Percentiles rank a stretch among this genome's conserved stretches.
These are phyloP conservation scores for Caranx ignobilis DNA, from an alignment of 2,113 vertebrate species.

Conservation along the genomic window DNA sequence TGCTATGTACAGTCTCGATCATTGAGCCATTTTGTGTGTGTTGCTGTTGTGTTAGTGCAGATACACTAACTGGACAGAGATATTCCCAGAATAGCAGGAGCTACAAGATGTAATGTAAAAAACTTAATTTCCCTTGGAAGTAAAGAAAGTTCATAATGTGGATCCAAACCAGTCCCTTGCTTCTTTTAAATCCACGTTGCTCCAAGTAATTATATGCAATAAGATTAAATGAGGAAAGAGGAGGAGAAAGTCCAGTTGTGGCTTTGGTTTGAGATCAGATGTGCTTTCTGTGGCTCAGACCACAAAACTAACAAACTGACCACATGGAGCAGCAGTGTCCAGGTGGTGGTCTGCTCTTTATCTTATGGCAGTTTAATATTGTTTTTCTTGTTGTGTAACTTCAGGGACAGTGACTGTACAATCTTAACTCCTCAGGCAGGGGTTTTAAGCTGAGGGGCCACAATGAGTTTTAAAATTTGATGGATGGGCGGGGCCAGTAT, in stretches of 20 bases:
- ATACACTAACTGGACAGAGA: background rate
- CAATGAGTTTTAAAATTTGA: too few relatives aligned
- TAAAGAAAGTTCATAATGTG: background rate
- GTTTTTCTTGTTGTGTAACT: too few relatives aligned
- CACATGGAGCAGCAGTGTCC: background rate
- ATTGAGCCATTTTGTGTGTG: background rate
- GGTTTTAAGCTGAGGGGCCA: too few relatives aligned
- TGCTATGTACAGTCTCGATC: background rate
- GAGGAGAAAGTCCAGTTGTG: background rate
- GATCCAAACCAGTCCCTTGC: background rate
- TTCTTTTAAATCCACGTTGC: conserved; percentile 12
- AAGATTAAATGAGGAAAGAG: background rate
- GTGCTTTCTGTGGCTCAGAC: background rate
- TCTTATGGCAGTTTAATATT: too few relatives aligned
- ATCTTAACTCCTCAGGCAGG: too few relatives aligned
- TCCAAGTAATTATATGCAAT: background rate
- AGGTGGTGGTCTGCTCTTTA: background rate
- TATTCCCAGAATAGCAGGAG: background rate
- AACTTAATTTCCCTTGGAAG: conserved; percentile 16
- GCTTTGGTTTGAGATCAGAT: conserved; percentile 30
- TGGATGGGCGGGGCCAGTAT: too few relatives aligned
- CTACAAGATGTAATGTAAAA: background rate
- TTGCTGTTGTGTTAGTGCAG: background rate
- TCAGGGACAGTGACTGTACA: too few relatives aligned
- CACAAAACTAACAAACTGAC: conserved; percentile 3